These are phyloP conservation scores for Lonchura striata DNA, from an alignment of 2,113 vertebrate species.

Conservation along the genomic window DNA sequence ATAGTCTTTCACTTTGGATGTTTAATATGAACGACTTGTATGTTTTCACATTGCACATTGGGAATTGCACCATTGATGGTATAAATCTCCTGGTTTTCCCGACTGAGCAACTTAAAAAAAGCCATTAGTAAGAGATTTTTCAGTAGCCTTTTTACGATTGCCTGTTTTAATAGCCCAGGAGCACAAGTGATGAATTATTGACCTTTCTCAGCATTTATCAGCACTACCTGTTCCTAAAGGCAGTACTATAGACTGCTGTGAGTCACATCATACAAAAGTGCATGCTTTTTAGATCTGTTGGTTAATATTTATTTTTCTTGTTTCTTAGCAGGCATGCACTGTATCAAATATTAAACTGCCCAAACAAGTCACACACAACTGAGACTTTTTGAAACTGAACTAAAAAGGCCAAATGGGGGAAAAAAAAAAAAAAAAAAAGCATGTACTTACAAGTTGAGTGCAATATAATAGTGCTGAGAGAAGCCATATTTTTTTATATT, in stretches of 20 bases:
- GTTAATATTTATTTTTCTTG: neutral
- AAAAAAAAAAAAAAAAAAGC: neutral
- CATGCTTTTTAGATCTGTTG: neutral
- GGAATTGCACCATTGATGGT: neutral
- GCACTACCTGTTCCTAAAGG: neutral
- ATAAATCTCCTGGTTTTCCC: neutral
- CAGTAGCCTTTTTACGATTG: neutral
- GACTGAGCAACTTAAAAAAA: neutral
- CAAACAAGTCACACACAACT: neutral
- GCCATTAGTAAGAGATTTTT: neutral
- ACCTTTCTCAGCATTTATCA: slow-evolving; percentile 28
- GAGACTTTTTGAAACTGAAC: neutral
- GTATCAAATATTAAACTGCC: neutral
- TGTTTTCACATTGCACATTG: neutral
- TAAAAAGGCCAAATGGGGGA: neutral
- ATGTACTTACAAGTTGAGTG: neutral
- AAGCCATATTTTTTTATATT: neutral
- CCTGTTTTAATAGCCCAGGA: neutral
- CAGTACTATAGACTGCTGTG: neutral
- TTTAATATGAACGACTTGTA: neutral
- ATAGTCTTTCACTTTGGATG: neutral
- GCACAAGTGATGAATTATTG: neutral
- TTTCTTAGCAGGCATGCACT: neutral
- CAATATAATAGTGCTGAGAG: neutral
- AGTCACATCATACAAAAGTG: neutral